Evolutionary conservation across 2,888 invertebrate genomes (phyloP), one percentile per base, ranked within the genome.

Genomic region (Alviniconcha strummeri): DNA sequence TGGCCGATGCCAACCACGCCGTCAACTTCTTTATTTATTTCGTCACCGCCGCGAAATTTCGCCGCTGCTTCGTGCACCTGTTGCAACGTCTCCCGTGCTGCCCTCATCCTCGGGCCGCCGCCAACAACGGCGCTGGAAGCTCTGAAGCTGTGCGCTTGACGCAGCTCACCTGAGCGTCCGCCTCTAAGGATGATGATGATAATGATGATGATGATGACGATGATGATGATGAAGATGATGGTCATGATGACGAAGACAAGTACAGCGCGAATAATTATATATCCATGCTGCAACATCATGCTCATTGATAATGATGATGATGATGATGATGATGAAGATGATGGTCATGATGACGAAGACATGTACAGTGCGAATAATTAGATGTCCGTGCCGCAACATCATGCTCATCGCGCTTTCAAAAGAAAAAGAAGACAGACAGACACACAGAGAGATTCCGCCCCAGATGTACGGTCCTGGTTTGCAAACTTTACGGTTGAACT

Each of bases 1-100:
- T 86, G 15, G 74, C 80, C 7, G 86, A 86, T 55, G 72, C 83
- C n/a, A 84, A 81, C 15, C 86, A 86, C 74, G 86, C 86, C 13
- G 81, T 86, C 13, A 86, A 86, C 78, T 85, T 86, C 52, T 82
- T 83, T 78, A 72, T 86, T 8, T 86, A 86, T 77, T 86, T 86
- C 74, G 36, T 85, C 79, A 84, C 83, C n/a, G 81, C 85, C 60
- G n/a, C 64, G 4, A 81, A 81, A n/a, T 86, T 86, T 71, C 86
- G 86, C 52, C 15, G n/a, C 13, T 79, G 85, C n/a, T 85, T 86
- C 54, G 71, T 80, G 19, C 36, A 80, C 52, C 54, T 84, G n/a
- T 7, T 84, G 57, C 69, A 17, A 57, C 36, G 78, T 4, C 19
- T n/a, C 52, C 57, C 19, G 5, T 15, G 60, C 5, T 36, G 36